A percentile compares a stretch with the other conserved stretches of the same genome.
These are phyloP conservation scores for Atopsyche davidsoni DNA, from an alignment of 1,140 invertebrate species.

Conservation along the genomic window DNA sequence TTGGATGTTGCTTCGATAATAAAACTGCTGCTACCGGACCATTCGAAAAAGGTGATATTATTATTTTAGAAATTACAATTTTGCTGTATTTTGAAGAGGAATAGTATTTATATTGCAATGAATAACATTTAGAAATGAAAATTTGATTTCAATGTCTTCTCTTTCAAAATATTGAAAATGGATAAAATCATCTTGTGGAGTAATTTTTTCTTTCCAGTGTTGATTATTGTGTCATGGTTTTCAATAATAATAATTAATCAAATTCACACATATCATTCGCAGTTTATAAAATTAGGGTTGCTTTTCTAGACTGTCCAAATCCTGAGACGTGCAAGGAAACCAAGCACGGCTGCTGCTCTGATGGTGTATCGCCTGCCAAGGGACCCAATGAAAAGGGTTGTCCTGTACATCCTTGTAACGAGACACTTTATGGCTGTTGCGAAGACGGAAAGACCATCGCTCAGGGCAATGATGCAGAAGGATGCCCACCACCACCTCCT, in stretches of 20 bases:
- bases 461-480: constrained; percentile 75
- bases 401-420: constrained; percentile 64
- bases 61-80: no score
- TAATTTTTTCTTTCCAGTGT: no score
- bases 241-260: no score
- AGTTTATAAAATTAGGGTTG: no score
- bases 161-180: neutral
- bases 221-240: no score
- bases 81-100: neutral
- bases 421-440: constrained; percentile 81
- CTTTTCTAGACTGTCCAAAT: constrained; percentile 55
- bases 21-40: constrained; percentile 76
- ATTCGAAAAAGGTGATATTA: constrained; percentile 63
- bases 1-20: constrained; percentile 87
- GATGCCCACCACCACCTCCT: constrained; percentile 65
- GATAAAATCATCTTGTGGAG: no score
- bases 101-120: neutral
- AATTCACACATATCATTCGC: no score
- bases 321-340: constrained; percentile 74
- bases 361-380: constrained; percentile 75
- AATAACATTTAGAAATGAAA: constrained; percentile 2
- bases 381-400: constrained; percentile 71
- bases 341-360: constrained; percentile 81
- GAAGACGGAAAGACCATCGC: constrained; percentile 72
- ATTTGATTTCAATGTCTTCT: neutral